Conservation (phyloP, 2,113 vertebrate species). For the Ictalurus punctatus region DNA sequence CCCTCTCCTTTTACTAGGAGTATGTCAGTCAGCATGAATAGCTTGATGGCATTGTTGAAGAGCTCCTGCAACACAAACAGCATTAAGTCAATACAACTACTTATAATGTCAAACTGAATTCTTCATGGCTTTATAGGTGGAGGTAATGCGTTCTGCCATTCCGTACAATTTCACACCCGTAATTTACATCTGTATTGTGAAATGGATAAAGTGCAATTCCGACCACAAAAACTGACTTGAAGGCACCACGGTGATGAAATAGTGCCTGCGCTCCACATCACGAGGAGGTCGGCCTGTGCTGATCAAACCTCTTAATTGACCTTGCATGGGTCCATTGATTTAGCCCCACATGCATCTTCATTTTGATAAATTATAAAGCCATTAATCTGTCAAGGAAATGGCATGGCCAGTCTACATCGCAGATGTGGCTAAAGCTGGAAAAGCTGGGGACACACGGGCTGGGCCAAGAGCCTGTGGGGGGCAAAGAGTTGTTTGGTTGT, state of each 20-base stretch:
- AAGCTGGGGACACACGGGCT: conserved; percentile 81
- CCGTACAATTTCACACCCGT: conserved; percentile 69
- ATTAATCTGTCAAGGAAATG: conserved; percentile 99
- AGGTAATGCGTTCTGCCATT: conserved; percentile 47
- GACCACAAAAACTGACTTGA: conserved; percentile 5
- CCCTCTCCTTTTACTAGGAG: conserved; percentile 82
- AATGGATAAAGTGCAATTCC: background rate
- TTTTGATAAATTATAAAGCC: conserved; percentile 99
- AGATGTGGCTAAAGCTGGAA: conserved; percentile 91
- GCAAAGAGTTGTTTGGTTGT: conserved; percentile 19
- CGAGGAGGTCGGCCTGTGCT: conserved; percentile 50
- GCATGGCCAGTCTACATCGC: conserved; percentile 88
- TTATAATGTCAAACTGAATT: background rate
- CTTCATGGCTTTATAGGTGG: background rate
- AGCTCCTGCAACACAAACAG: conserved; percentile 74
- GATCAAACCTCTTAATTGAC: conserved; percentile 86
- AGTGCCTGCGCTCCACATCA: background rate
- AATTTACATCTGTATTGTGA: background rate
- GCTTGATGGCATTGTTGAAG: conserved; percentile 64
- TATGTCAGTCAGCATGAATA: conserved; percentile 81
- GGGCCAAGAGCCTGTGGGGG: conserved; percentile 77
- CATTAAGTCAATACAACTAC: conserved; percentile 58
- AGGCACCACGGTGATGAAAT: conserved; percentile 2
- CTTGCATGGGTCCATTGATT: conserved; percentile 94
- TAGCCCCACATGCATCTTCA: conserved; percentile 91